These are phyloP conservation scores for Andrena bucephala DNA, from an alignment of 2,888 invertebrate genomes.

Conservation along the genomic window DNA sequence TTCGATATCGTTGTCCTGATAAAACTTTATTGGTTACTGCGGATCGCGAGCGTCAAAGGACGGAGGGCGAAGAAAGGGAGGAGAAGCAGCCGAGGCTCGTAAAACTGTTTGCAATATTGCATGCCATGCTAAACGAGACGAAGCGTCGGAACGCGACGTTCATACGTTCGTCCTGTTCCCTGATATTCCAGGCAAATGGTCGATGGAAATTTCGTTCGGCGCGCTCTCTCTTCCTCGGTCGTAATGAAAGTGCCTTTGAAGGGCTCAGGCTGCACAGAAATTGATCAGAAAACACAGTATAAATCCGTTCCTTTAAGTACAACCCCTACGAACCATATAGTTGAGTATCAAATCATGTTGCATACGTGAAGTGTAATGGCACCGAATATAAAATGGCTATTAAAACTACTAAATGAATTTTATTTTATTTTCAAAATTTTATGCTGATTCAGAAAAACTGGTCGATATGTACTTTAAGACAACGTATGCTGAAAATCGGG, in stretches of 20 bases:
- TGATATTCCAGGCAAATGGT: constrained; percentile 44
- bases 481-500: too few species aligned
- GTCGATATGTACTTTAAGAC: too few species aligned
- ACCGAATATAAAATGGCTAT: too few species aligned
- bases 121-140: constrained; percentile 48
- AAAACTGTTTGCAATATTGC: constrained; percentile 60
- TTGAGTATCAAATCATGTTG: neutral
- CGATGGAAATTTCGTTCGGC: constrained; percentile 28
- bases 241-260: constrained; percentile 23
- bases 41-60: constrained; percentile 42
- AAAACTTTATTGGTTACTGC: constrained; percentile 59
- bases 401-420: too few species aligned
- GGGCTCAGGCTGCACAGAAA: neutral
- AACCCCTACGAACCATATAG: too few species aligned
- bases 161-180: constrained; percentile 41
- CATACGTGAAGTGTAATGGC: too few species aligned
- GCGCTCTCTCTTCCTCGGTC: neutral
- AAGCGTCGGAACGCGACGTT: constrained; percentile 40
- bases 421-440: too few species aligned
- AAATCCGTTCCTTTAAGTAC: neutral
- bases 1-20: constrained; percentile 8
- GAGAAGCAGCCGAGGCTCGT: constrained; percentile 14
- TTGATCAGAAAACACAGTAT: constrained; percentile 1
- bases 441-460: too few species aligned
- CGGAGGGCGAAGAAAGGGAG: constrained; percentile 20